These are phyloP conservation scores for Brotula barbata DNA, from an alignment of 2,797 vertebrate genomes.

Conservation along the genomic window DNA sequence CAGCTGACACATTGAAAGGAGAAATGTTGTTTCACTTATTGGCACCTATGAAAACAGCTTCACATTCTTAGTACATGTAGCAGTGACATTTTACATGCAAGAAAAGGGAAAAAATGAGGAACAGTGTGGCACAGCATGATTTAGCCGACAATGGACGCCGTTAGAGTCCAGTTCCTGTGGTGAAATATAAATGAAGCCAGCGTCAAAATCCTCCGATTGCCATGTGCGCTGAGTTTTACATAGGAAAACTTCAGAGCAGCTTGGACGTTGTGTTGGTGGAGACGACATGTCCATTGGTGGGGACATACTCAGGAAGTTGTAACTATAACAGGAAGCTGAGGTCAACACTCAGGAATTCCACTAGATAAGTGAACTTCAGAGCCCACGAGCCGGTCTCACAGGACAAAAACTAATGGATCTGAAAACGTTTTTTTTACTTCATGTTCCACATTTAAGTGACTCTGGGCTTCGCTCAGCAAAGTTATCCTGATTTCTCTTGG, in stretches of 20 bases:
- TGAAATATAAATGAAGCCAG: constrained; percentile 23
- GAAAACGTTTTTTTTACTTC: no score
- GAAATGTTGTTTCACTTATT: no score
- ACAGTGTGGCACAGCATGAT: no score
- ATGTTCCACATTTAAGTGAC: no score
- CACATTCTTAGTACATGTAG: no score
- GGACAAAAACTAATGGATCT: constrained; percentile 3
- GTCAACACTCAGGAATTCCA: constrained; percentile 75
- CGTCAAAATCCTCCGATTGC: not conserved
- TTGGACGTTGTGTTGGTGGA: constrained; percentile 13
- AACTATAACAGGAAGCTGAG: constrained; percentile 78
- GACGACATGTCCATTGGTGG: constrained; percentile 36
- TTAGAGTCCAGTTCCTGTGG: constrained; percentile 3
- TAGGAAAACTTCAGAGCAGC: constrained; percentile 9
- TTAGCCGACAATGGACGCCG: constrained; percentile 1
- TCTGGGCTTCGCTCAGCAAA: no score
- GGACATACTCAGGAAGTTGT: constrained; percentile 70
- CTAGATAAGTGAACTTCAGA: constrained; percentile 54
- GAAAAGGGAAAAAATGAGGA: no score
- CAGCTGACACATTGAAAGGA: no score
- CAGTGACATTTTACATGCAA: no score
- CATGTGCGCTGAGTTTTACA: constrained; percentile 13
- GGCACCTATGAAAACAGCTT: no score
- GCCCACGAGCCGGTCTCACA: constrained; percentile 22
- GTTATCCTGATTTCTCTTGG: no score